phyloP scores from a whole-genome alignment of 2,113 vertebrate species.

The Lampris megalopsis region DNA sequence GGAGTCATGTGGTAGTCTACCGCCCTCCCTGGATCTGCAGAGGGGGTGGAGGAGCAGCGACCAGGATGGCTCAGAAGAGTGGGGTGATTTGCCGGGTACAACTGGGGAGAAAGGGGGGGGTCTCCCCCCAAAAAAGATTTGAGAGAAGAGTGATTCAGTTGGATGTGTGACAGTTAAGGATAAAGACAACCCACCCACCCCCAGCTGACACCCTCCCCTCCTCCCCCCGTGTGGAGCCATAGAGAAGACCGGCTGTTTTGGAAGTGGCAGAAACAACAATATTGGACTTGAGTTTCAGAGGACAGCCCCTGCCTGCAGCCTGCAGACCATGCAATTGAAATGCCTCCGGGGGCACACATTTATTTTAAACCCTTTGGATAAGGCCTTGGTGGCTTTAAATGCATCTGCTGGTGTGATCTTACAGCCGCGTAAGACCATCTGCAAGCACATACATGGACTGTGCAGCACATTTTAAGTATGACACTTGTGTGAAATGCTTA shows the following conservation, averaged over 20 bases:
- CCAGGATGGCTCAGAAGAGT: too few species aligned
- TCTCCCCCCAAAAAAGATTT: too few species aligned
- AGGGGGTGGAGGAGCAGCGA: too few species aligned
- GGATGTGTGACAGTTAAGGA: too few species aligned
- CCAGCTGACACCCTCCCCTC: not conserved
- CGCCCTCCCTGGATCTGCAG: too few species aligned
- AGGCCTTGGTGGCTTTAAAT: constrained; percentile 54
- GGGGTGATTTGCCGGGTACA: too few species aligned
- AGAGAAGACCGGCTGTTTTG: constrained; percentile 36
- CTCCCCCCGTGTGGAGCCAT: constrained; percentile 31
- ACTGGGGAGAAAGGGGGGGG: too few species aligned
- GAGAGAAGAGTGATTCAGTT: too few species aligned
- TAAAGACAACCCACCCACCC: too few species aligned
- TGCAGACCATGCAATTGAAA: constrained; percentile 32
- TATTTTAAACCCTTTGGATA: constrained; percentile 62
- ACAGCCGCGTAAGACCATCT: constrained; percentile 50
- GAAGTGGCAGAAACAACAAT: constrained; percentile 36
- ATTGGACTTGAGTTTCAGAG: constrained; percentile 61
- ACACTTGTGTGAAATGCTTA: constrained; percentile 3
- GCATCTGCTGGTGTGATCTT: constrained; percentile 64
- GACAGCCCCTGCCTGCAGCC: constrained; percentile 25
- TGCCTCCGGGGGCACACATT: constrained; percentile 40
- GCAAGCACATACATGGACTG: constrained; percentile 43
- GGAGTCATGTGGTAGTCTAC: too few species aligned
- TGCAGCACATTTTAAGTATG: constrained; percentile 36